Evolutionary conservation across 2,888 invertebrate genomes (phyloP).

Genomic region (Himalopsyche japonica): DNA sequence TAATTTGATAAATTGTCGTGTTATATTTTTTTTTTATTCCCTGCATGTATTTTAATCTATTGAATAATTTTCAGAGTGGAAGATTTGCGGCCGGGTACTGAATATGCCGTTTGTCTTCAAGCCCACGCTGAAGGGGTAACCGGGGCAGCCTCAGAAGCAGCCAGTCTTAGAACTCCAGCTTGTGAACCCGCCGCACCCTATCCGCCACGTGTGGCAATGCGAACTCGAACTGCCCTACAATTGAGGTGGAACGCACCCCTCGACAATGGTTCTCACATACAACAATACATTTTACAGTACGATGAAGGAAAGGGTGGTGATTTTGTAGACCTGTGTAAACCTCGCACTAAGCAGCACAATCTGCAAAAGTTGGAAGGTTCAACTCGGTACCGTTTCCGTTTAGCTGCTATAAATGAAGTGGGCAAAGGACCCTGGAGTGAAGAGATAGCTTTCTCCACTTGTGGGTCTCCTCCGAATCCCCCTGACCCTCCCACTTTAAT

Average conservation of each 20-base stretch:
- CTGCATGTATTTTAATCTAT: not conserved
- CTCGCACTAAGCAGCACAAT: conserved; percentile 75
- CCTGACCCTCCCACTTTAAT: conserved; percentile 76
- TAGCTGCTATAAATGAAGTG: conserved; percentile 81
- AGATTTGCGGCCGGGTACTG: conserved; percentile 85
- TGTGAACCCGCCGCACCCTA: conserved; percentile 78
- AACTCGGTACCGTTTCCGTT: conserved; percentile 79
- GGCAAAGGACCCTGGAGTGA: conserved; percentile 77
- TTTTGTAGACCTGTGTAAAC: conserved; percentile 73
- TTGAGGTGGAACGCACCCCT: conserved; percentile 72
- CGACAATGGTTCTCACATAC: conserved; percentile 81
- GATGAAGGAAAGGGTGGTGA: conserved; percentile 71
- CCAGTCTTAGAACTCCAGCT: conserved; percentile 77
- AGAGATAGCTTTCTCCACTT: conserved; percentile 70
- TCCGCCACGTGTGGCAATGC: conserved; percentile 73
- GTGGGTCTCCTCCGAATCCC: conserved; percentile 77
- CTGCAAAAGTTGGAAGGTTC: conserved; percentile 76
- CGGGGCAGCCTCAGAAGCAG: conserved; percentile 76
- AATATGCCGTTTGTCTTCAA: conserved; percentile 81
- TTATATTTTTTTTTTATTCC: no score
- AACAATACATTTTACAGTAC: conserved; percentile 77
- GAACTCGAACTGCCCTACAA: conserved; percentile 72
- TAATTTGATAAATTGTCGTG: no score
- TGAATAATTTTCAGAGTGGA: conserved; percentile 59
- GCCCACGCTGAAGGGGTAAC: conserved; percentile 75